Evolutionary conservation across 2,113 vertebrate species (phyloP).

Genomic region (Bos indicus): DNA sequence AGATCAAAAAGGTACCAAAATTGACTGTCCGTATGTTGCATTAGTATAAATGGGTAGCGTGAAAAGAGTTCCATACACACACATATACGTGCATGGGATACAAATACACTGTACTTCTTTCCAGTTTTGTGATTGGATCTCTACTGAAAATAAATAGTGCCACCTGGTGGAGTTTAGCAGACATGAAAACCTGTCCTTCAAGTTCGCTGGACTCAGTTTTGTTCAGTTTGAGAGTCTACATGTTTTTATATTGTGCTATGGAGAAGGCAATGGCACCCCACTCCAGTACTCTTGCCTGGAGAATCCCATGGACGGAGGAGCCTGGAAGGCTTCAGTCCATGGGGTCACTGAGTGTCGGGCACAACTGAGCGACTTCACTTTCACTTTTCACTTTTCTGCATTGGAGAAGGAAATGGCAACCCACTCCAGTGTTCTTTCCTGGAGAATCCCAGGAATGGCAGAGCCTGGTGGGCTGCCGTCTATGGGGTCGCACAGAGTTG

Average conservation of each 20-base stretch:
- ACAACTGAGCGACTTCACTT: no score
- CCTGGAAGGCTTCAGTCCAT: no score
- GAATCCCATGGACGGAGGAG: no score
- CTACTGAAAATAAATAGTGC: background rate
- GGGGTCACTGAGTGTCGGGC: no score
- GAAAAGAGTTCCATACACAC: background rate
- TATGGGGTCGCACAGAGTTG: no score
- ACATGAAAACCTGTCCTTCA: background rate
- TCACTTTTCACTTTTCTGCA: no score
- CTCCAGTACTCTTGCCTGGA: no score
- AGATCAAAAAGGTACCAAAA: background rate
- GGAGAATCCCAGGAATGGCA: no score
- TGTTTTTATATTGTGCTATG: background rate
- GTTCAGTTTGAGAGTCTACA: background rate
- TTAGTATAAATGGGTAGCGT: background rate
- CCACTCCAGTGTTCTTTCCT: no score
- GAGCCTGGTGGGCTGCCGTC: no score
- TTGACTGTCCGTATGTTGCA: background rate
- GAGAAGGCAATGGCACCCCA: no score
- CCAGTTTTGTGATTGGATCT: background rate
- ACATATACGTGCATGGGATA: accelerated
- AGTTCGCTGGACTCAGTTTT: background rate
- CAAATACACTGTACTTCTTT: background rate
- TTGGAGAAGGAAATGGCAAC: no score
- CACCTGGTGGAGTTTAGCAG: background rate